Percentiles rank a stretch among this genome's conserved stretches.
phyloP scores from a whole-genome alignment of 1,140 invertebrate genomes.

The Caenorhabditis tropicalis region DNA sequence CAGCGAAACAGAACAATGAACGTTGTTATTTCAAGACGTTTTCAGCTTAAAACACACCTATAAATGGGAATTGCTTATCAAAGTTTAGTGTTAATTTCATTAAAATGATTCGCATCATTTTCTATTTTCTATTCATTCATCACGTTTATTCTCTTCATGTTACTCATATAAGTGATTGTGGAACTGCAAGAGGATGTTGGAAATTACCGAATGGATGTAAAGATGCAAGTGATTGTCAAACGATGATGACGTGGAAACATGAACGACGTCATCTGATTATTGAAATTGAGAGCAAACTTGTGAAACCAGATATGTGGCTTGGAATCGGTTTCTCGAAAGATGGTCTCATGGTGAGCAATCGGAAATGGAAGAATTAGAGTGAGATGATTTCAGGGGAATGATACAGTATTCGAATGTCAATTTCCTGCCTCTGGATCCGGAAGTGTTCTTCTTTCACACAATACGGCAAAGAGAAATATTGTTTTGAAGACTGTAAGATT shows the following conservation, averaged over 20 bases:
- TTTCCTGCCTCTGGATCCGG: constrained; percentile 51
- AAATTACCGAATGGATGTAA: constrained; percentile 55
- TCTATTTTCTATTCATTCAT: background rate
- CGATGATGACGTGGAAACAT: constrained; percentile 56
- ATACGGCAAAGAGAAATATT: constrained; percentile 53
- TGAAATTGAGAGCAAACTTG: constrained; percentile 52
- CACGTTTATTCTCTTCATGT: background rate
- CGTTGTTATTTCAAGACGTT: constrained; percentile 23
- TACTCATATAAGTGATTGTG: constrained; percentile 47
- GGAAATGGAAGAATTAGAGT: background rate
- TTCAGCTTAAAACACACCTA: background rate
- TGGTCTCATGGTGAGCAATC: constrained; percentile 46
- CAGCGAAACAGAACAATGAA: constrained; percentile 12
- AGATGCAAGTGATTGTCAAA: constrained; percentile 50
- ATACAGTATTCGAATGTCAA: constrained; percentile 61
- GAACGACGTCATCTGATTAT: constrained; percentile 44
- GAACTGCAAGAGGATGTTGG: constrained; percentile 58
- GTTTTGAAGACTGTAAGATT: constrained; percentile 47
- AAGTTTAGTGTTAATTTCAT: background rate
- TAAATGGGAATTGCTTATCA: background rate
- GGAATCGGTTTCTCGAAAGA: constrained; percentile 60
- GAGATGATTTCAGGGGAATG: constrained; percentile 56
- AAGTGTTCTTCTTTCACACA: constrained; percentile 56
- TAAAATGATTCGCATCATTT: constrained; percentile 15
- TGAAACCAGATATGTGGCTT: constrained; percentile 46